Evolutionary conservation across 2,888 invertebrate genomes (phyloP).

Genomic region (Cactoblastis cactorum): DNA sequence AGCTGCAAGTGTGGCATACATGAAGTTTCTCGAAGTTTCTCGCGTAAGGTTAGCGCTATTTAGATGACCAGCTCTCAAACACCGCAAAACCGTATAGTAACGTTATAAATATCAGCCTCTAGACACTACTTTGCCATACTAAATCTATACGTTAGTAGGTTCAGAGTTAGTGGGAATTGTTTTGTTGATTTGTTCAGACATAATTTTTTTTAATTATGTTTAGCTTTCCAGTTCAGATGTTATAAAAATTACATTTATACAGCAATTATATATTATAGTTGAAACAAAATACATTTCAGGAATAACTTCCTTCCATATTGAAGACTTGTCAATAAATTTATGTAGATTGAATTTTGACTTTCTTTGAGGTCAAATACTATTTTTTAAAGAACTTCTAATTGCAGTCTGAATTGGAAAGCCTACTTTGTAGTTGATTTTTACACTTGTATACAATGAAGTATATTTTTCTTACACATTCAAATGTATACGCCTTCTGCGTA

Average conservation of each 20-base stretch:
- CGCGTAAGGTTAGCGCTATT: neutral
- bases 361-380: too few relatives aligned
- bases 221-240: neutral
- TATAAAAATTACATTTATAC: neutral
- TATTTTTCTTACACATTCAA: conserved; percentile 17
- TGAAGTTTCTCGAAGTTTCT: too few relatives aligned
- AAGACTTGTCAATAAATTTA: too few relatives aligned
- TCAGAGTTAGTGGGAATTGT: conserved; percentile 11
- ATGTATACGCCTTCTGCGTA: conserved; percentile 48
- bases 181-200: conserved; percentile 27
- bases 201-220: neutral
- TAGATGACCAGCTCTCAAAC: neutral
- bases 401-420: conserved; percentile 7
- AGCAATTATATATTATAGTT: too few relatives aligned
- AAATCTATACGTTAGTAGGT: conserved; percentile 18
- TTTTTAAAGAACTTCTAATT: too few relatives aligned
- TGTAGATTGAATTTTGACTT: too few relatives aligned
- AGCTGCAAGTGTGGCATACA: too few relatives aligned
- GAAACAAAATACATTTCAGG: too few relatives aligned
- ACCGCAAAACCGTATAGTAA: neutral
- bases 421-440: conserved; percentile 16
- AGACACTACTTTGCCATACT: conserved; percentile 5
- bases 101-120: neutral
- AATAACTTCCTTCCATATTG: too few relatives aligned
- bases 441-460: conserved; percentile 13